These are phyloP conservation scores for Acanthosepion pharaonis DNA, from an alignment of 2,888 invertebrate genomes.

Conservation along the genomic window DNA sequence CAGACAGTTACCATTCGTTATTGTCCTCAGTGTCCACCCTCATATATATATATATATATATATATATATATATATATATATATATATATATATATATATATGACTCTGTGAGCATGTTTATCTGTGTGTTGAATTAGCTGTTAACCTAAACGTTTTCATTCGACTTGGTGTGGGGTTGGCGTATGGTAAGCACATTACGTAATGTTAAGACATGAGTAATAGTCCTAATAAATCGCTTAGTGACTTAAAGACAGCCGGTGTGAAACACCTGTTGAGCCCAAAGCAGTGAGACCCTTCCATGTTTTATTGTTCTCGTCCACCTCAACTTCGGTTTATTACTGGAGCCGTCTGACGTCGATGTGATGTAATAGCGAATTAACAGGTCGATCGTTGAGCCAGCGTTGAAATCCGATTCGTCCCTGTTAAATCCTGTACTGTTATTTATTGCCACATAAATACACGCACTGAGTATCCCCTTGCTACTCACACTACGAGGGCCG, in stretches of 20 bases:
- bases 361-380: constrained; percentile 21
- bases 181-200: neutral
- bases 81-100: neutral
- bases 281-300: neutral
- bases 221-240: neutral
- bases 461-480: neutral
- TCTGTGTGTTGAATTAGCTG: neutral
- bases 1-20: too few species aligned
- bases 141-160: too few species aligned
- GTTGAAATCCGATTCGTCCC: neutral
- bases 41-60: too few species aligned
- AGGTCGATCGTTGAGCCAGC: neutral
- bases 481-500: neutral
- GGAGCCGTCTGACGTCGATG: neutral
- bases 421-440: neutral
- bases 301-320: neutral
- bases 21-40: too few species aligned
- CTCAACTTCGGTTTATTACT: neutral
- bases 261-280: neutral
- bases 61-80: neutral
- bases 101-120: neutral
- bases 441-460: neutral
- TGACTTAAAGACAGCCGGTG: neutral
- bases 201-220: constrained; percentile 20
- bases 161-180: too few species aligned